These are phyloP conservation scores for Ceratina calcarata DNA, from an alignment of 1,140 invertebrate species.

Conservation along the genomic window DNA sequence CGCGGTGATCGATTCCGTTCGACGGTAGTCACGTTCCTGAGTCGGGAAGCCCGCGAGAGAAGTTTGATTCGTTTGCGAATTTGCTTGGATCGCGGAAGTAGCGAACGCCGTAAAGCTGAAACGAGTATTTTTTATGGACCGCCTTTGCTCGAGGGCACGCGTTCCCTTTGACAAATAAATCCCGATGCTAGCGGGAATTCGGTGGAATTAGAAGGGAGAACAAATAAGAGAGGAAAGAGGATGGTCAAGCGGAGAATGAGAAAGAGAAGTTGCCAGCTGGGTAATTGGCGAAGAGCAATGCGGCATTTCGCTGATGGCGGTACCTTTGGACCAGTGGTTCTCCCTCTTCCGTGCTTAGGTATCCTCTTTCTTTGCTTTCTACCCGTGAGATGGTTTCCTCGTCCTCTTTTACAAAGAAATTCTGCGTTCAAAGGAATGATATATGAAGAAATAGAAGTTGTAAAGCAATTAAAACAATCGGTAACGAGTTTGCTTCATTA, in stretches of 20 bases:
- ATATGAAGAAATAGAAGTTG: no score
- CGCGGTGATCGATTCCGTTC: background rate
- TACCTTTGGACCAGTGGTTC: constrained; percentile 71
- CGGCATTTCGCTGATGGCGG: constrained; percentile 67
- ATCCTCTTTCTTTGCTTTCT: background rate
- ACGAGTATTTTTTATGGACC: constrained; percentile 48
- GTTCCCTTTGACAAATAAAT: constrained; percentile 74
- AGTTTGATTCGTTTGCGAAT: constrained; percentile 3
- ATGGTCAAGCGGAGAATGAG: background rate
- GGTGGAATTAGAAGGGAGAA: constrained; percentile 31
- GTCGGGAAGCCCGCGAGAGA: background rate
- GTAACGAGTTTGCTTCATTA: background rate
- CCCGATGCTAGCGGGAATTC: constrained; percentile 54
- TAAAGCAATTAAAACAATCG: background rate
- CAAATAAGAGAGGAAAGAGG: constrained; percentile 32
- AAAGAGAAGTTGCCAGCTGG: constrained; percentile 60
- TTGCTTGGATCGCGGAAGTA: constrained; percentile 40
- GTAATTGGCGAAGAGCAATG: constrained; percentile 74
- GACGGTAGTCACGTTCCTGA: background rate
- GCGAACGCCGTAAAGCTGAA: background rate
- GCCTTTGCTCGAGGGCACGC: constrained; percentile 54
- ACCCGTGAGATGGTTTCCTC: no score
- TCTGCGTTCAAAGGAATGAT: no score
- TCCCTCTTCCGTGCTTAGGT: constrained; percentile 5
- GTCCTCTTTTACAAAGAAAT: no score